Base-by-base conservation (phyloP, 2,113 vertebrate species). In the Hymenochirus boettgeri region DNA sequence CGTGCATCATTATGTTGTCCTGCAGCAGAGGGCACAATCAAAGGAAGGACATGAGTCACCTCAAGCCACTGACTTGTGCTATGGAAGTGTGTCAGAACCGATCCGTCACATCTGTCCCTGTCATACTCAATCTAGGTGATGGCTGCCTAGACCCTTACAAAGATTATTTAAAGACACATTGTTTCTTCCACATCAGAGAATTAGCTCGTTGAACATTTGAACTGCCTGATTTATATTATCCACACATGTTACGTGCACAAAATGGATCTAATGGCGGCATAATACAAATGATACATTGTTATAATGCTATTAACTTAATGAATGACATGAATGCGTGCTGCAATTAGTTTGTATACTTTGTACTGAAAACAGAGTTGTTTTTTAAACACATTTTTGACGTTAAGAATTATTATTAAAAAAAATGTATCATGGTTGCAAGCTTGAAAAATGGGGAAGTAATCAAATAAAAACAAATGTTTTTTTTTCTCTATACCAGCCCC, bases 51-150 rank as follows among this genome's bases (percentile, higher is more conserved):
- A 85, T 86, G 90, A 90, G 90, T 94, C 91, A 95, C 92, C 92
- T 85, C 87, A 73, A 91, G 91, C 87, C 89, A 88, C 81, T 76
- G 83, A 82, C 89, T 87, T 77, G 87, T 85, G 87, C 83, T 80
- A 82, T 70, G 86, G 88, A 89, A 89, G 91, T 83, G 88, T 95
- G 96, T 96, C 94, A 92, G 81, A 87, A 86, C 77, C 82, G 78
- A 97, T 97, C 90, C 83, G 91, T 97, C 96, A 96, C 91, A 83
- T 88, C 89, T 86, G 90, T 83, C 87, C 86, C 93, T 93, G 93
- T 94, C 95, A 92, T 88, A 85, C 80, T 72, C 77, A 76, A 89
- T 93, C 75, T 88, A 70, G 35, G 23, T 88, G 77, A 92, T 74
- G 88, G 87, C 81, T 85, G 81, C 84, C 79, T 77, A 63, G 78